Percentiles rank a stretch among this genome's conserved stretches.
phyloP scores from a whole-genome alignment of 2,888 invertebrate genomes.

The Dichetophora obliterata region DNA sequence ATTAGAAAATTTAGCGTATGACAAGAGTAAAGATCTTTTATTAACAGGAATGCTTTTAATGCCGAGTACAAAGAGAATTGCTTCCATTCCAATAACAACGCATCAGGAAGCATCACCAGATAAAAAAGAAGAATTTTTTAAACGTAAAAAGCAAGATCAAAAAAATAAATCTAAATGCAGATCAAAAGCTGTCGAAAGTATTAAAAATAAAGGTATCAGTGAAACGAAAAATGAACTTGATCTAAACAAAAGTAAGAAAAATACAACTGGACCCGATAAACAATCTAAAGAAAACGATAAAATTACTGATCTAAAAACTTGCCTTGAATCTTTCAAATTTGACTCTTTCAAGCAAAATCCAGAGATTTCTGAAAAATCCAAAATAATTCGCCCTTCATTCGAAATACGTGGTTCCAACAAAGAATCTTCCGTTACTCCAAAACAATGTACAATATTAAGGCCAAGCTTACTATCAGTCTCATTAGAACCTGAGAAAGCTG shows the following conservation, averaged over 20 bases:
- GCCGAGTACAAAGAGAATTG: constrained; percentile 68
- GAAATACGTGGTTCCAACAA: constrained; percentile 42
- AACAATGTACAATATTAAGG: constrained; percentile 53
- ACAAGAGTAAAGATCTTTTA: constrained; percentile 67
- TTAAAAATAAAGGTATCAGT: constrained; percentile 12
- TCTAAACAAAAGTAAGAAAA: constrained; percentile 10
- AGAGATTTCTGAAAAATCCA: constrained; percentile 55
- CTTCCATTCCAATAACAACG: constrained; percentile 45
- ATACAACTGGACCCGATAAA: constrained; percentile 46
- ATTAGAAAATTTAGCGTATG: constrained; percentile 68
- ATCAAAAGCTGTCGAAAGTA: constrained; percentile 38
- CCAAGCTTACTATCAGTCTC: constrained; percentile 59
- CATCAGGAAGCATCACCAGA: constrained; percentile 11
- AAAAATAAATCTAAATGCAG: constrained; percentile 37
- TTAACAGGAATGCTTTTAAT: constrained; percentile 68
- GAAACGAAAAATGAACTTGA: constrained; percentile 10
- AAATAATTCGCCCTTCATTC: constrained; percentile 38
- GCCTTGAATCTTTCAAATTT: constrained; percentile 66
- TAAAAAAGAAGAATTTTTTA: constrained; percentile 30
- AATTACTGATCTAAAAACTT: constrained; percentile 64
- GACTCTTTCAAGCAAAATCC: constrained; percentile 55
- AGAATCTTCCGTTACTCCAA: not conserved
- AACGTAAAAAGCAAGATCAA: constrained; percentile 40
- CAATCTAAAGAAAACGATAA: constrained; percentile 62
- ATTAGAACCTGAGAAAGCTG: constrained; percentile 42